Base-by-base conservation (phyloP, 2,888 invertebrate genomes). In the Drosophila anomalipes region DNA sequence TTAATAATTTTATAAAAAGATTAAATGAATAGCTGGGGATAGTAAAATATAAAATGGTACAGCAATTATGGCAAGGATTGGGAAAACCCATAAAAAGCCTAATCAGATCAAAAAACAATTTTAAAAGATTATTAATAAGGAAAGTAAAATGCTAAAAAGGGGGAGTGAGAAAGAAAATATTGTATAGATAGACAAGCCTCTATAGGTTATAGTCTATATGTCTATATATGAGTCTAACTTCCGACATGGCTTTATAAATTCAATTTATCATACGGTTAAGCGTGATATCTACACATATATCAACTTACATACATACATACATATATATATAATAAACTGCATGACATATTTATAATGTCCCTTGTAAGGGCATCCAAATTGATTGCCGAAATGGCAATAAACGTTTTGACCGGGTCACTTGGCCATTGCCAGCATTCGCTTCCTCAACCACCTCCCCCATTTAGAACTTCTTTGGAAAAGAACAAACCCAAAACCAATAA, bases 401-500 rank as follows among this genome's bases (percentile, higher is more conserved):
- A 75, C 79, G 74, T 64, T 83, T 74, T 67, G 79, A 67, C 76
- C 73, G 76, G 76, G 76, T 84, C 84, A 86, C 69, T 81, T 77
- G 81, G 77, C 64, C 70, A 60, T 68, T 70, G 59, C 52, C 62
- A 51, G 52, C 67, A 59, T 70, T 72, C 39, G 56, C 72, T 68
- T 68, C 47, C 56, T 58, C 30, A 6, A 6, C 3, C 63, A 35
- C 49, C 53, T 47, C 33, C 22, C 6, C 19, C 56, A 14, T 28
- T 57, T 6, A 41, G 32, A 56, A 66, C 53, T 68, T 60, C 58
- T 52, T 58, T 74, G 70, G 68, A 12, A 41, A 78, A 69, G 82
- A 82, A 75, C 81, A 81, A 81, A 83, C 75, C 68, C 74, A 86
- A 74, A 83, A 82, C 88, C 83, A 83, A 84, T 88, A 84, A 84